A percentile compares a stretch with the other conserved stretches of the same genome.
Conservation (phyloP, 2,797 vertebrate species). For the Oophaga sylvatica region DNA sequence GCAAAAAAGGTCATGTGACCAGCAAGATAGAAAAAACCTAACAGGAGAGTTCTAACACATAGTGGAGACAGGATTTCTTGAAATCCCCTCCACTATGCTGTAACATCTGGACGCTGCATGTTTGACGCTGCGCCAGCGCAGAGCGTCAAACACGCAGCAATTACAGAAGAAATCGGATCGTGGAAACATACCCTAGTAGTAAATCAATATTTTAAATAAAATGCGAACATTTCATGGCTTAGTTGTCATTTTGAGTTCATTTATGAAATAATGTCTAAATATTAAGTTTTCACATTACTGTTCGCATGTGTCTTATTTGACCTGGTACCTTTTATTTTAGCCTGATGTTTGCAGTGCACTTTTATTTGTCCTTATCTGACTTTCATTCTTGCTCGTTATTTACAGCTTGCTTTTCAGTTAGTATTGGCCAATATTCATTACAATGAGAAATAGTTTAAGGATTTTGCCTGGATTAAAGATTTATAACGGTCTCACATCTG, state of each 20-base stretch:
- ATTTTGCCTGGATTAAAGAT: conserved; percentile 40
- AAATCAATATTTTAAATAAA: neutral
- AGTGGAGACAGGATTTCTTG: too few relatives aligned
- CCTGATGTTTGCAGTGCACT: neutral
- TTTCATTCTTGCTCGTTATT: conserved; percentile 32
- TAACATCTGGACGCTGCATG: too few relatives aligned
- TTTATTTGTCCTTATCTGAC: conserved; percentile 42
- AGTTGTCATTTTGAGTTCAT: neutral
- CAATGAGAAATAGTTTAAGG: conserved; percentile 25
- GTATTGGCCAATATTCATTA: conserved; percentile 15
- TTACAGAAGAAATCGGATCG: too few relatives aligned
- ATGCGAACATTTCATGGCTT: neutral
- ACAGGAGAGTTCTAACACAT: too few relatives aligned
- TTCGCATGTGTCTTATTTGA: neutral
- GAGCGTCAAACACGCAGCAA: too few relatives aligned
- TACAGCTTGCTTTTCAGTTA: conserved; percentile 18
- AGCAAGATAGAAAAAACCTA: too few relatives aligned
- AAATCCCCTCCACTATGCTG: too few relatives aligned
- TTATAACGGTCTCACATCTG: conserved; percentile 15
- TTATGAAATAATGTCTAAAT: neutral
- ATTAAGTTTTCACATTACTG: neutral
- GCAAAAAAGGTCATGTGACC: too few relatives aligned
- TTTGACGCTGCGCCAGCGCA: too few relatives aligned
- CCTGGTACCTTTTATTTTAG: neutral
- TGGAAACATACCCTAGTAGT: neutral